Evolutionary conservation across 2,113 vertebrate genomes (phyloP).

Genomic region (Ammodramus savannarum): DNA sequence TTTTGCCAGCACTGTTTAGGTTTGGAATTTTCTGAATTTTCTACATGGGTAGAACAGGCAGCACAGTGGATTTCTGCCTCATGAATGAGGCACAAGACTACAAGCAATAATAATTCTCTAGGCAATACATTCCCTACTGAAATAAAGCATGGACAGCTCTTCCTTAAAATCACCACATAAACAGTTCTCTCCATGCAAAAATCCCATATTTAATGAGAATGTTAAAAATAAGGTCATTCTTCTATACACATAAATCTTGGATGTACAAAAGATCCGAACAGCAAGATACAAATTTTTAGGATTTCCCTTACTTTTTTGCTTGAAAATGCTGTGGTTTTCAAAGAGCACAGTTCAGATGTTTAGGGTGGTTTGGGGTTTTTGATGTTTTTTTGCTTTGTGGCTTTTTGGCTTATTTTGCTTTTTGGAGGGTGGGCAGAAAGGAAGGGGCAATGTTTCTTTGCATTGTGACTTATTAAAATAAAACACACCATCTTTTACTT

Average conservation of each 20-base stretch:
- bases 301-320: background rate
- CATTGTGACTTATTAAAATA: background rate
- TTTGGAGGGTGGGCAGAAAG: background rate
- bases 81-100: background rate
- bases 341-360: background rate
- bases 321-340: background rate
- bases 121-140: background rate
- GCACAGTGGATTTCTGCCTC: background rate
- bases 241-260: too few relatives aligned
- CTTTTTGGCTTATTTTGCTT: too few relatives aligned
- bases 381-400: background rate
- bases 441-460: rapidly evolving
- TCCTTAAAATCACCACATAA: background rate
- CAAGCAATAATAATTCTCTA: background rate
- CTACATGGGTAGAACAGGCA: background rate
- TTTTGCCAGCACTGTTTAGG: background rate
- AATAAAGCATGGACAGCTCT: background rate
- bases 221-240: background rate
- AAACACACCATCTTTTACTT: background rate
- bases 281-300: rapidly evolving
- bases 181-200: background rate
- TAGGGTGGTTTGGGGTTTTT: too few relatives aligned
- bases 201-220: background rate
- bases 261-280: background rate
- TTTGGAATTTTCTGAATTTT: background rate